Percentiles rank a stretch among this genome's conserved stretches.
Conservation (phyloP, 2,888 invertebrate species). For the Ophion ellenae region DNA sequence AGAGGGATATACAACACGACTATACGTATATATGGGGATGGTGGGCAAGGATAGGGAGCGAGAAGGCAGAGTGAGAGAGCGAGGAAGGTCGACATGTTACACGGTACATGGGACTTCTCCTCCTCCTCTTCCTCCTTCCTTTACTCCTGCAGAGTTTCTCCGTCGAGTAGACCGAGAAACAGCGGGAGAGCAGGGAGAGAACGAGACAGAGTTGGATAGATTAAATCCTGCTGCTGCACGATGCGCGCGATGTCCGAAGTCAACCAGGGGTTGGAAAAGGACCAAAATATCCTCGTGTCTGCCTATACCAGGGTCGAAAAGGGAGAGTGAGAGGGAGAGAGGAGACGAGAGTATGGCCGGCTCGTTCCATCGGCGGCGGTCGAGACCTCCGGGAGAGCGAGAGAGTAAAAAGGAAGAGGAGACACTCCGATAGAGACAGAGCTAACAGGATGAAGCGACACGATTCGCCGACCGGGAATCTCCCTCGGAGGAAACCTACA, state of each 20-base stretch:
- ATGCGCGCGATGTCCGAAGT: constrained; percentile 47
- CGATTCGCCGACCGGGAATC: constrained; percentile 25
- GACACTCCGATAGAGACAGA: not conserved
- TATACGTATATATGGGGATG: not conserved
- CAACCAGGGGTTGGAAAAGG: constrained; percentile 29
- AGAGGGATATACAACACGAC: constrained; percentile 11
- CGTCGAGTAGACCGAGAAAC: constrained; percentile 8
- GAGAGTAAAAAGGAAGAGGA: constrained; percentile 14
- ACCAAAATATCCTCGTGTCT: constrained; percentile 36
- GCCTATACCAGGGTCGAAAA: not conserved
- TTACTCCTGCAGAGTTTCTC: constrained; percentile 4
- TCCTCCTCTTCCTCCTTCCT: not conserved
- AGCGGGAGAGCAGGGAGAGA: constrained; percentile 5
- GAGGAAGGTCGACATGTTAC: constrained; percentile 67
- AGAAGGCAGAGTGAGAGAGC: constrained; percentile 63
- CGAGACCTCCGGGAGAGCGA: constrained; percentile 69
- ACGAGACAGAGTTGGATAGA: constrained; percentile 35
- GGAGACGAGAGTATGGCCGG: constrained; percentile 53
- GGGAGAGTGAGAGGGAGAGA: constrained; percentile 49
- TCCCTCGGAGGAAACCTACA: constrained; percentile 1
- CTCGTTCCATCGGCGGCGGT: constrained; percentile 74
- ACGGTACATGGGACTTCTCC: constrained; percentile 19
- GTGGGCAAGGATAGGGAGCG: constrained; percentile 39
- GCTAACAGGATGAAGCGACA: constrained; percentile 24
- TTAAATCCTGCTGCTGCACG: constrained; percentile 52